These are phyloP conservation scores for Pagrus major DNA, from an alignment of 2,113 vertebrate species.

Conservation along the genomic window DNA sequence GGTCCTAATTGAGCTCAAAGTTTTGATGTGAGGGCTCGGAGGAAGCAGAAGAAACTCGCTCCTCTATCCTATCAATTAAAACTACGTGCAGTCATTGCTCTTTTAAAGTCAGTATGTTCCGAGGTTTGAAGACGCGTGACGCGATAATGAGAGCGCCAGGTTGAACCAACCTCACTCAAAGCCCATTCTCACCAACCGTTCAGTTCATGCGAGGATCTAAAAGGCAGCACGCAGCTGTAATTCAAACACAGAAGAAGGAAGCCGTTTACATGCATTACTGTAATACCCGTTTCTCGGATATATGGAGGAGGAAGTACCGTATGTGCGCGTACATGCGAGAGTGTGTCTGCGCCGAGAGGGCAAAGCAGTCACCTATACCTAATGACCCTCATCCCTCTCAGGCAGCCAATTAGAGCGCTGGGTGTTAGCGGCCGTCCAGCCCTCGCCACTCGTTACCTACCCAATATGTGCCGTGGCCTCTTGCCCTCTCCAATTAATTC, in stretches of 20 bases:
- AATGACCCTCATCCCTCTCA: constrained; percentile 79
- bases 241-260: constrained; percentile 5
- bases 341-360: constrained; percentile 40
- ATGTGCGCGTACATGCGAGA: not conserved
- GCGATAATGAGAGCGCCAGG: constrained; percentile 44
- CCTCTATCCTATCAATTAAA: constrained; percentile 63
- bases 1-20: constrained; percentile 65
- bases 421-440: constrained; percentile 66
- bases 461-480: constrained; percentile 73
- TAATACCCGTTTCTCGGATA: not conserved
- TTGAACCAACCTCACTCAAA: constrained; percentile 15
- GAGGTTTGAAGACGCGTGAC: constrained; percentile 45
- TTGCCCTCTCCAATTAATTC: constrained; percentile 80
- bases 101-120: constrained; percentile 35
- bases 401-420: constrained; percentile 81
- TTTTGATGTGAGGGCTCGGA: constrained; percentile 44
- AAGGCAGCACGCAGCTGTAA: not conserved
- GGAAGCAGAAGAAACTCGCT: constrained; percentile 30
- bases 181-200: not conserved
- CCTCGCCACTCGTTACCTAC: constrained; percentile 73
- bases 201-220: not conserved
- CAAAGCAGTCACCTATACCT: constrained; percentile 69
- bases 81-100: constrained; percentile 28
- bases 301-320: not conserved
- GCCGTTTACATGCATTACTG: not conserved